Evolutionary conservation across 1,140 invertebrate genomes (phyloP).

Genomic region (Drosophila lowei): DNA sequence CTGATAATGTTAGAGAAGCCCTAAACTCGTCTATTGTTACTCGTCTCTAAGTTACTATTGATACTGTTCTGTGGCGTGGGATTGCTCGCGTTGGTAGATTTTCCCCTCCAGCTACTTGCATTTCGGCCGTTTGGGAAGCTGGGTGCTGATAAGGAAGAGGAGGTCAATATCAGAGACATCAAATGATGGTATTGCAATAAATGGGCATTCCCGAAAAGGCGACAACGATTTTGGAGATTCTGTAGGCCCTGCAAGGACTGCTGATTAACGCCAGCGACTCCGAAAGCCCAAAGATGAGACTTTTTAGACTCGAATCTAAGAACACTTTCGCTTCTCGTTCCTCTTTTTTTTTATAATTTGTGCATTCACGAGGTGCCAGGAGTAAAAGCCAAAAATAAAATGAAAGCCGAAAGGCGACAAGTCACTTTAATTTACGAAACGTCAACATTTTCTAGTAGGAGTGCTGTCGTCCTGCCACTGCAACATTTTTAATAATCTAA

Average conservation of each 20-base stretch:
- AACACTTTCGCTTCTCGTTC: no score
- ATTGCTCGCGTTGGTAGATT: no score
- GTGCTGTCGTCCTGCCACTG: conserved; percentile 31
- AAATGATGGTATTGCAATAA: conserved; percentile 92
- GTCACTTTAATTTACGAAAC: conserved; percentile 74
- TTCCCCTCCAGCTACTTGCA: no score
- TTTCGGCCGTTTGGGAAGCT: no score
- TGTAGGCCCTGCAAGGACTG: conserved; percentile 51
- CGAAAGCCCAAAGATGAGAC: conserved; percentile 6
- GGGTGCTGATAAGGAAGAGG: no score
- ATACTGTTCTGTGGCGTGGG: no score
- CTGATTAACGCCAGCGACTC: conserved; percentile 11
- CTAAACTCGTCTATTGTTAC: no score
- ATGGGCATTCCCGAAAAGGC: conserved; percentile 56
- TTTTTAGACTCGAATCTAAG: no score
- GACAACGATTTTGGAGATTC: conserved; percentile 55
- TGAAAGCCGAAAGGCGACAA: conserved; percentile 19
- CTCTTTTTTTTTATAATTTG: conserved; percentile 33
- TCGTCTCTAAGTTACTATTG: no score
- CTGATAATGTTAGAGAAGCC: no score
- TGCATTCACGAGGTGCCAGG: conserved; percentile 57
- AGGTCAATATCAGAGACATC: conserved; percentile 60
- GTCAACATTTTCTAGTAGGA: conserved; percentile 54
- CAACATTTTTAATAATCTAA: conserved; percentile 77
- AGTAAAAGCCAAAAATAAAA: conserved; percentile 21